A percentile compares a stretch with the other conserved stretches of the same genome.
These are phyloP conservation scores for Latrodectus hesperus DNA, from an alignment of 2,888 invertebrate species.

Conservation along the genomic window DNA sequence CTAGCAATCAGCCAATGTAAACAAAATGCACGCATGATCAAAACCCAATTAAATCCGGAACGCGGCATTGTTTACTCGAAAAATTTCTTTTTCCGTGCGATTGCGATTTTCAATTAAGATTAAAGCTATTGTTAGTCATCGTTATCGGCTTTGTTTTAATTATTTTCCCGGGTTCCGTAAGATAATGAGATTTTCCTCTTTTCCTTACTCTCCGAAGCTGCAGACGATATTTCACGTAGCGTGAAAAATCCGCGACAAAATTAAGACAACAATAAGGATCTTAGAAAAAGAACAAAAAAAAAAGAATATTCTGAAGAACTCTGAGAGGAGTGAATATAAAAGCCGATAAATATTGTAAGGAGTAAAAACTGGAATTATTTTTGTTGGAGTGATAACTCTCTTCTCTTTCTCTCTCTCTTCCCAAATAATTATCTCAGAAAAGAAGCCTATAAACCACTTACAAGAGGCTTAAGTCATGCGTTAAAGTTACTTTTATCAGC, in stretches of 20 bases:
- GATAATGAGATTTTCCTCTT: constrained; percentile 64
- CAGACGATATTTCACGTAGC: constrained; percentile 57
- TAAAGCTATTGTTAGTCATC: constrained; percentile 69
- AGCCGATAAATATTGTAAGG: constrained; percentile 67
- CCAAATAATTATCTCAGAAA: constrained; percentile 67
- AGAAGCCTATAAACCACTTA: constrained; percentile 68
- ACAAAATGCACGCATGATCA: constrained; percentile 67
- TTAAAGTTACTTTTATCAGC: constrained; percentile 67
- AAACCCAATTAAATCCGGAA: constrained; percentile 67
- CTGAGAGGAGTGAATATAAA: constrained; percentile 43
- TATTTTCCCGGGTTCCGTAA: constrained; percentile 65
- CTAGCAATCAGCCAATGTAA: constrained; percentile 62
- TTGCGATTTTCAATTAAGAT: constrained; percentile 69
- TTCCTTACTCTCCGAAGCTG: constrained; percentile 11
- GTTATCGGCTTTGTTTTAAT: constrained; percentile 69
- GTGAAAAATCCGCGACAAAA: constrained; percentile 66
- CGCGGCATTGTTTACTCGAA: constrained; percentile 65
- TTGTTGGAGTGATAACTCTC: constrained; percentile 51
- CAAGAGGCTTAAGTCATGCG: constrained; percentile 64
- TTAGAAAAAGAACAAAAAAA: constrained; percentile 27
- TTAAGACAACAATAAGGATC: constrained; percentile 68
- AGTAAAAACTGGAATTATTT: constrained; percentile 66
- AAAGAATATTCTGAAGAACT: constrained; percentile 14
- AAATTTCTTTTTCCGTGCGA: constrained; percentile 67
- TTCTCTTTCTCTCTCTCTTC: constrained; percentile 1